phyloP scores from a whole-genome alignment of 2,888 invertebrate species.

The Phymatocera aterrima region DNA sequence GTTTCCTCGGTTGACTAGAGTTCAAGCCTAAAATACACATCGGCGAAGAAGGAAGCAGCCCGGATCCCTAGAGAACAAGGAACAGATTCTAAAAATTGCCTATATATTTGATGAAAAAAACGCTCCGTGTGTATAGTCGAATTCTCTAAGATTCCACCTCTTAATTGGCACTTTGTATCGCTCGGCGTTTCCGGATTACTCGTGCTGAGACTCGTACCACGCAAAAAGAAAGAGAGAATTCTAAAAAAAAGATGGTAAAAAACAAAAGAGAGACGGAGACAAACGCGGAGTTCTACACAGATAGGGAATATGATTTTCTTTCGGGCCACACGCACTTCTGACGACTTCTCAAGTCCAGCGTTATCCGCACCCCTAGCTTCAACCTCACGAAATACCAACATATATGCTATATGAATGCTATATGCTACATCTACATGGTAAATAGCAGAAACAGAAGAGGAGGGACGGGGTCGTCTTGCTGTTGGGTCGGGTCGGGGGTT shows the following conservation, averaged over 20 bases:
- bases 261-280: not conserved
- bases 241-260: not conserved
- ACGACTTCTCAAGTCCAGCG: constrained; percentile 31
- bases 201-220: constrained; percentile 25
- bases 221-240: constrained; percentile 44
- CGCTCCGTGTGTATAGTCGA: constrained; percentile 45
- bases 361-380: constrained; percentile 9
- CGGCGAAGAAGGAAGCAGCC: not conserved
- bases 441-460: constrained; percentile 41
- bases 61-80: constrained; percentile 33
- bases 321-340: constrained; percentile 44
- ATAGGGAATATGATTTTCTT: constrained; percentile 22
- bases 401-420: constrained; percentile 25
- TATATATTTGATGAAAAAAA: constrained; percentile 36
- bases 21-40: constrained; percentile 25
- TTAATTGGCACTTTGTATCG: constrained; percentile 68
- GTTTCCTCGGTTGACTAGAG: not conserved
- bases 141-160: constrained; percentile 49
- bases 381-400: constrained; percentile 31
- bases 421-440: too few species aligned
- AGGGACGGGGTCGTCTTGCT: constrained; percentile 62
- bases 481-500: constrained; percentile 57
- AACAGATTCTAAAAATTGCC: constrained; percentile 35
- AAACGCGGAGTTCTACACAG: not conserved
- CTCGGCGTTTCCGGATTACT: constrained; percentile 56